phyloP scores from a whole-genome alignment of 2,113 vertebrate species.

The Vombatus ursinus region DNA sequence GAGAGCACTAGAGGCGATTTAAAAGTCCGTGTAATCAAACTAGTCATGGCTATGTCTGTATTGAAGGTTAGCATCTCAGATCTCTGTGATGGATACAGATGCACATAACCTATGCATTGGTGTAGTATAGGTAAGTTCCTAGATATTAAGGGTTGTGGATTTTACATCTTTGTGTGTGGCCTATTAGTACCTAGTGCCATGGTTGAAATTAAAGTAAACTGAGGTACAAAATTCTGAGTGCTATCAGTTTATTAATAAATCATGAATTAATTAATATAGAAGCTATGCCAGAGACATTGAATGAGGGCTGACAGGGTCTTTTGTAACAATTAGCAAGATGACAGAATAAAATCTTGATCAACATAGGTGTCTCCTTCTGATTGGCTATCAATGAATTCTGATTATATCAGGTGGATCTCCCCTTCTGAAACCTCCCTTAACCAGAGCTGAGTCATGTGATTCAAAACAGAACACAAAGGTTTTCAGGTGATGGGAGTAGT shows the following conservation, averaged over 20 bases:
- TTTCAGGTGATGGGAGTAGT: neutral
- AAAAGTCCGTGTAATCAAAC: neutral
- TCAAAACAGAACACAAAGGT: neutral
- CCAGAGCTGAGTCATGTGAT: neutral
- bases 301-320: neutral
- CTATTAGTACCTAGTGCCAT: neutral
- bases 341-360: neutral
- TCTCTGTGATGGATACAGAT: neutral
- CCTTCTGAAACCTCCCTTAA: neutral
- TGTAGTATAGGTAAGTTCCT: no score
- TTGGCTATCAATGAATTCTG: neutral
- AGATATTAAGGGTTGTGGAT: neutral
- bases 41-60: neutral
- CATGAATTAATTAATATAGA: neutral
- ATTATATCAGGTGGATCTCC: neutral
- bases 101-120: neutral
- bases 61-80: neutral
- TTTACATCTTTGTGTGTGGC: neutral
- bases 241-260: neutral
- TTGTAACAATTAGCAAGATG: neutral
- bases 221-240: neutral
- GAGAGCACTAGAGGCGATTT: slow-evolving; percentile 32
- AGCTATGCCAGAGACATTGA: neutral
- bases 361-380: no score
- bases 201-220: neutral